Percentiles rank a stretch among this genome's conserved stretches.
Evolutionary conservation across 2,113 vertebrate genomes (phyloP).

Genomic region (Ageneiosus marmoratus): DNA sequence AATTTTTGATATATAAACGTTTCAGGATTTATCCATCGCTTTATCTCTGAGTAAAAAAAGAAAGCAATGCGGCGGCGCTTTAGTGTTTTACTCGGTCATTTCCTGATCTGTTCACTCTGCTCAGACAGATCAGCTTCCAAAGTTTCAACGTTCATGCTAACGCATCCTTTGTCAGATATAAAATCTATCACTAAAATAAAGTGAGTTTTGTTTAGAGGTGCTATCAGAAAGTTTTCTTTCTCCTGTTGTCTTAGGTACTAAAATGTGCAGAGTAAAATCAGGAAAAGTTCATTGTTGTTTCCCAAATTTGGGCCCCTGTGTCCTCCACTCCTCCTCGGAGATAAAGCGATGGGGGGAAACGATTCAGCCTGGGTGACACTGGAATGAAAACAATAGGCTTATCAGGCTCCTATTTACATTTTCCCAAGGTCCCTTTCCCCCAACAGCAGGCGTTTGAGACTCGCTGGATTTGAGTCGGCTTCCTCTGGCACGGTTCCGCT

Average conservation of each 20-base stretch:
- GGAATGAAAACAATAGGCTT: slow-evolving; percentile 89
- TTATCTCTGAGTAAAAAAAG: background rate
- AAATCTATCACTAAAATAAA: too few species aligned
- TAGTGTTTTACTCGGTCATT: background rate
- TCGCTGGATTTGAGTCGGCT: slow-evolving; percentile 69
- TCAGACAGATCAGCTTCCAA: background rate
- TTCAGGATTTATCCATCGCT: too few species aligned
- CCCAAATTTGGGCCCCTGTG: slow-evolving; percentile 58
- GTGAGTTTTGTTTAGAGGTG: too few species aligned
- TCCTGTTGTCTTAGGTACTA: background rate
- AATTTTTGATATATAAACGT: background rate
- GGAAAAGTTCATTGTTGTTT: slow-evolving; percentile 75
- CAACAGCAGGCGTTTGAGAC: slow-evolving; percentile 65
- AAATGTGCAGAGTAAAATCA: slow-evolving; percentile 47
- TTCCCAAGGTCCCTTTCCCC: slow-evolving; percentile 74
- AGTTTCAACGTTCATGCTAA: too few species aligned
- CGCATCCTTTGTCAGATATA: too few species aligned
- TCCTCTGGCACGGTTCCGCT: slow-evolving; percentile 67
- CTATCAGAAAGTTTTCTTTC: too few species aligned
- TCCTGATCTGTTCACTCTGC: background rate
- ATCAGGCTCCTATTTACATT: slow-evolving; percentile 83
- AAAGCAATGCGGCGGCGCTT: background rate
- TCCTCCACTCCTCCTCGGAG: slow-evolving; percentile 61
- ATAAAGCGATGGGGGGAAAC: slow-evolving; percentile 76
- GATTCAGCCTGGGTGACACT: slow-evolving; percentile 82